Evolutionary conservation across 2,113 vertebrate genomes (phyloP), one percentile per base, ranked within the genome.

Genomic region (Pipa parva): DNA sequence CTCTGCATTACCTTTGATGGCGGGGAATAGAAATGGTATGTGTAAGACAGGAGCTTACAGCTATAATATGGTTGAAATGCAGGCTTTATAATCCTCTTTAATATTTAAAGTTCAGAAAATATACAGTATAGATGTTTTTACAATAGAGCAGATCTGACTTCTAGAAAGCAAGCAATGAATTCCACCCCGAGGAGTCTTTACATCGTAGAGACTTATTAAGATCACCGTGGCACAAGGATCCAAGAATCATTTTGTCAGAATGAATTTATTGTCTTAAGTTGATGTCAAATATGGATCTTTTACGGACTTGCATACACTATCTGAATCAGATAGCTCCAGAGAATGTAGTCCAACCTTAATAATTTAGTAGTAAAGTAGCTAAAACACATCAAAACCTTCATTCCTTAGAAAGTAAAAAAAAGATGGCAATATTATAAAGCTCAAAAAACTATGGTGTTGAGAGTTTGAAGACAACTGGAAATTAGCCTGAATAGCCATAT

Each of bases 41-140:
- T 80, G 66, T 61, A 73, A 75, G 26, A 63, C 63, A 76, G 71
- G 79, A 74, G 42, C 72, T 78, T 71, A 74, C 46, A 37, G 31
- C 8, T 31, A 64, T 62, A 77, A 77, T 77, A 74, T 25, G 54
- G 20, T 54, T 45, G 57, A 70, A 52, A 67, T 70, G 73, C 73
- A 37, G 46, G 3, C 12, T 31, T 48, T 73, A 69, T 65, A 57
- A 66, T 59, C 20, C 22, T 63, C 46, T 71, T 70, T 68, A 74
- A 65, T 33, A 29, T 73, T 75, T 67, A 71, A 17, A 12, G 39
- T 75, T 72, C 54, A 36, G 7, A 58, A 72, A 71, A 72, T 78
- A 78, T 74, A 72, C 52, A 12, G 50, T 65, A 12, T 70, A 59
- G 12, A 59, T 73, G n/a, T 17, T 42, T 42, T 73, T 75, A 54